phyloP scores from a whole-genome alignment of 2,113 vertebrate genomes.

The Sardina pilchardus region DNA sequence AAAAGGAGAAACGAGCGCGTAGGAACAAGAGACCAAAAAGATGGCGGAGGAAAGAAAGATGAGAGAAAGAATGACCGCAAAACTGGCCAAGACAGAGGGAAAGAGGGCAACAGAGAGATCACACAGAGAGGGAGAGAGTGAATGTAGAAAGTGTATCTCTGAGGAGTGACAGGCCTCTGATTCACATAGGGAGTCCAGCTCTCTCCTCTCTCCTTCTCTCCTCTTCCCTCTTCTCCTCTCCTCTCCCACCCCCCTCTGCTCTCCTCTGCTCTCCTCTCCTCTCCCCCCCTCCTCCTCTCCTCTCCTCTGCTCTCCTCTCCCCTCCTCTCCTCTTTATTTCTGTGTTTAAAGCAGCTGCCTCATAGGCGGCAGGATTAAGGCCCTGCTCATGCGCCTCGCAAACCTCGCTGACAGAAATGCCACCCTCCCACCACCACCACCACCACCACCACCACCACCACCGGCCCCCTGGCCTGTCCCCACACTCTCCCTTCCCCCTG shows the following conservation, averaged over 20 bases:
- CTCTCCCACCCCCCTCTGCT: too few relatives aligned
- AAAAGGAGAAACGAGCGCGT: not conserved
- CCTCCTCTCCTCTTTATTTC: not conserved
- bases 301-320: too few relatives aligned
- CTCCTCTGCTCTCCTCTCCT: too few relatives aligned
- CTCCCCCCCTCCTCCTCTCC: too few relatives aligned
- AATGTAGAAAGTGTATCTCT: not conserved
- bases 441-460: not conserved
- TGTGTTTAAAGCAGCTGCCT: conserved; percentile 9
- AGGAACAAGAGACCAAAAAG: not conserved
- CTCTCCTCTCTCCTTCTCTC: too few relatives aligned
- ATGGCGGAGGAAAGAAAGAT: too few relatives aligned
- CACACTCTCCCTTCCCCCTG: not conserved
- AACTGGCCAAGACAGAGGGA: too few relatives aligned
- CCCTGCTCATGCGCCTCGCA: not conserved
- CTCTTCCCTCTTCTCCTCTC: not conserved
- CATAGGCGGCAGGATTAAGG: not conserved
- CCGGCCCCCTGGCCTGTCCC: conserved; percentile 14
- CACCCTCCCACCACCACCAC: not conserved
- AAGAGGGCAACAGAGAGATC: not conserved
- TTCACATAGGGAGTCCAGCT: not conserved
- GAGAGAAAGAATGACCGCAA: too few relatives aligned
- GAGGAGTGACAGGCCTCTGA: not conserved
- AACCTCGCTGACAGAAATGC: not conserved
- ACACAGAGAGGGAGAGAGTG: not conserved